These are phyloP conservation scores for Colletes gigas DNA, from an alignment of 1,140 invertebrate species.

Conservation along the genomic window DNA sequence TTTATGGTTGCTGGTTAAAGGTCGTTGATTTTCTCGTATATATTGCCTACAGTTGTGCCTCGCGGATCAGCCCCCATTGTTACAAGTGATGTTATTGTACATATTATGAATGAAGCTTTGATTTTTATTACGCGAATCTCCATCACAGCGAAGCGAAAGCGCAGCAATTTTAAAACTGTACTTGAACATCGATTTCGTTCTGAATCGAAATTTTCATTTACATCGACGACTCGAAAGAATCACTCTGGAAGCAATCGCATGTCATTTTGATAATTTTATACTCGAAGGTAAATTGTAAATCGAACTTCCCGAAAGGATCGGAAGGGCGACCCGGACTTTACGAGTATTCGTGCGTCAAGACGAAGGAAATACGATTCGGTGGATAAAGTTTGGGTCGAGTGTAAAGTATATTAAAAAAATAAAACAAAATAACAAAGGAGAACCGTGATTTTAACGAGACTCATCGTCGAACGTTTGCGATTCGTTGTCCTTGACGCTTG, in stretches of 20 bases:
- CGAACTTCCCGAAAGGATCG: background rate
- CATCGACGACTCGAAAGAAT: background rate
- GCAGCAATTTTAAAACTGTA: background rate
- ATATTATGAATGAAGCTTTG: background rate
- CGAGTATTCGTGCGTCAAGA: background rate
- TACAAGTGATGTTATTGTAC: constrained; percentile 32
- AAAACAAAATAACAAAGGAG: background rate
- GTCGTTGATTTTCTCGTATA: constrained; percentile 45
- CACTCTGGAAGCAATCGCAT: constrained; percentile 8
- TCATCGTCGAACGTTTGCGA: constrained; percentile 12
- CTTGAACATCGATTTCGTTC: constrained; percentile 4
- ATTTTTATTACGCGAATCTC: constrained; percentile 5
- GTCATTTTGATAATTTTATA: constrained; percentile 48
- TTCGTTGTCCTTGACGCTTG: constrained; percentile 24
- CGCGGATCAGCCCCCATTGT: constrained; percentile 35
- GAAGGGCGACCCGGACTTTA: background rate
- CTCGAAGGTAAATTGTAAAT: background rate
- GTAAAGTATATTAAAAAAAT: background rate
- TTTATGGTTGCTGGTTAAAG: constrained; percentile 44
- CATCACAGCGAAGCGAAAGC: background rate
- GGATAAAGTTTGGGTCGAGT: background rate
- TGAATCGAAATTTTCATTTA: background rate
- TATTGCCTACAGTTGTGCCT: constrained; percentile 51
- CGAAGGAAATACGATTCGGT: background rate
- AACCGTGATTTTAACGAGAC: constrained; percentile 6